Evolutionary conservation across 2,797 vertebrate species (phyloP), one percentile per base, ranked within the genome.

Genomic region (Tenualosa thibaudeaui): DNA sequence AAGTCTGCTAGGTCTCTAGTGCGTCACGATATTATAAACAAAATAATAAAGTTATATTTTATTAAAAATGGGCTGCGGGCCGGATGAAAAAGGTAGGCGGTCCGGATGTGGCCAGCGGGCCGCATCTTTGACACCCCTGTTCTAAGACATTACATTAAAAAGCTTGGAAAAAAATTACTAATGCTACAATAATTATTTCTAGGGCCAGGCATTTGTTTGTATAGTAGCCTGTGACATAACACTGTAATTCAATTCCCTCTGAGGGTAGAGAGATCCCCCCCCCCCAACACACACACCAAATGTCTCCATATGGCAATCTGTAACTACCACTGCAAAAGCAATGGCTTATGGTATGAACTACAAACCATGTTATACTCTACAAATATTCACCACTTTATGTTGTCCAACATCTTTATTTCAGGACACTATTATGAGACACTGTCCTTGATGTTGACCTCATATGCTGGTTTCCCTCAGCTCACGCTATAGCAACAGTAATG

Each of bases 291-390:
- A 31, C 31, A 31, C 31, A 1, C 68, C 15, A 75, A 75, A 75
- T 75, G 37, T 40, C 68, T 75, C 68, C 68, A 40, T 75, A 40
- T 75, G 68, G 68, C 40, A 31, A 43, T 31, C 31, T 75, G 68
- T 75, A 31, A 31, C 24, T 65, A 24, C 12, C 24, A 37, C 13
- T 75, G 68, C 37, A 19, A 40, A 75, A 75, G 68, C 31, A 2
- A 40, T 3, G 31, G 15, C 68, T 75, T 5, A 40, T 5, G 31
- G 46, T 49, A 71, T 10, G 4, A 40, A 43, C 15, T 4, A 43
- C 15, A 6, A 49, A 2, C 31, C 17, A 43, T 12, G 65, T 12
- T 31, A 43, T 37, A 19, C 19, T 6, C 17, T 46, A 60, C 65
- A 19, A 31, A 62, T 62, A 62, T 24, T 62, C 58, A 62, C 50